Percentiles rank a stretch among this genome's conserved stretches.
phyloP scores from a whole-genome alignment of 2,888 invertebrate genomes.

The Caenorhabditis macrosperma region DNA sequence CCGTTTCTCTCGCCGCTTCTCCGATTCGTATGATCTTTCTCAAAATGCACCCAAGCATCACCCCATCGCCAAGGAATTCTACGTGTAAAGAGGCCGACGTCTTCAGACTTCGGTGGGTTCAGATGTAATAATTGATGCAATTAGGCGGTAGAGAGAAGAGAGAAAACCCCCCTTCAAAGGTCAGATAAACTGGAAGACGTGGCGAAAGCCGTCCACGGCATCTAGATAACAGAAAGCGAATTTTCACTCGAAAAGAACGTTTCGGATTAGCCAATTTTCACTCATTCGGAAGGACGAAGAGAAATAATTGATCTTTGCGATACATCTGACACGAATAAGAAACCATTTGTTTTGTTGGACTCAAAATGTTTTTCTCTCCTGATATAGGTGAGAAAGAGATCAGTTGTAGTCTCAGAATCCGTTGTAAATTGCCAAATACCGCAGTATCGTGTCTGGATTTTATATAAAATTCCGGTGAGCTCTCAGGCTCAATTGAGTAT shows the following conservation, averaged over 20 bases:
- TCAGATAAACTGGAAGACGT: slow-evolving; percentile 29
- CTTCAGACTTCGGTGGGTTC: slow-evolving; percentile 4
- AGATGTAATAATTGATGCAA: slow-evolving; percentile 39
- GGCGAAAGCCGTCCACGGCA: slow-evolving; percentile 5
- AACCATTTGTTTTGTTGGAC: too few relatives aligned
- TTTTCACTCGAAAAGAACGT: background rate
- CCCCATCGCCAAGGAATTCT: slow-evolving; percentile 46
- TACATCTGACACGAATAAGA: too few relatives aligned
- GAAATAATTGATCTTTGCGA: too few relatives aligned
- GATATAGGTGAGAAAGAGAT: too few relatives aligned
- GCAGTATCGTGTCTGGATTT: too few relatives aligned
- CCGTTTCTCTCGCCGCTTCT: slow-evolving; percentile 44
- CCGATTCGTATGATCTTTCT: slow-evolving; percentile 51
- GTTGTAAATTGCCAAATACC: too few relatives aligned
- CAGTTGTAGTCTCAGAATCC: too few relatives aligned
- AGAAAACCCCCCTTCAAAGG: slow-evolving; percentile 28
- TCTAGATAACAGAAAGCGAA: background rate
- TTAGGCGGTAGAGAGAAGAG: slow-evolving; percentile 13
- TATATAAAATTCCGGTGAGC: too few relatives aligned
- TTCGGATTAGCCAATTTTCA: background rate
- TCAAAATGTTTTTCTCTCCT: too few relatives aligned
- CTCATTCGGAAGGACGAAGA: too few relatives aligned
- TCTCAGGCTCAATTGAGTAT: too few relatives aligned
- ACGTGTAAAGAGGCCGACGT: slow-evolving; percentile 26
- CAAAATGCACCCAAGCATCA: slow-evolving; percentile 35